These are phyloP conservation scores for Diplolepis rosae DNA, from an alignment of 2,888 invertebrate genomes.

Conservation along the genomic window DNA sequence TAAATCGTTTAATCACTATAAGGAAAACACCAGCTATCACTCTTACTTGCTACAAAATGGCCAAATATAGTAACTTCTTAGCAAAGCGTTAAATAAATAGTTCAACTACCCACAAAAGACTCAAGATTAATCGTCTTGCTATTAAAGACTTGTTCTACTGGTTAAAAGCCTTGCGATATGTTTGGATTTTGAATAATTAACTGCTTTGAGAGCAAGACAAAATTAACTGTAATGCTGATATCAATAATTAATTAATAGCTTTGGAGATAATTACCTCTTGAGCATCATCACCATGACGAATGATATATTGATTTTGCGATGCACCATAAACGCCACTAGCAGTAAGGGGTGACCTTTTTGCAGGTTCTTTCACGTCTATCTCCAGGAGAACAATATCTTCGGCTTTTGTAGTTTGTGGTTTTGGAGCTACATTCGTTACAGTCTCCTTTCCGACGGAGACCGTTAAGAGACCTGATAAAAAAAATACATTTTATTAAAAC, in stretches of 20 bases:
- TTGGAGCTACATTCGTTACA: slow-evolving; percentile 52
- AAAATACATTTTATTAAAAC: not conserved
- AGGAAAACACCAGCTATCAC: not conserved
- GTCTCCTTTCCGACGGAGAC: slow-evolving; percentile 65
- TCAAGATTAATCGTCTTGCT: not conserved
- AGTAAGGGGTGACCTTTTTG: slow-evolving; percentile 66
- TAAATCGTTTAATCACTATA: not conserved
- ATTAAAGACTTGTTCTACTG: not conserved
- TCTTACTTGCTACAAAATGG: not conserved
- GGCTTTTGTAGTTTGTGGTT: slow-evolving; percentile 52
- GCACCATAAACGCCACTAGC: slow-evolving; percentile 64
- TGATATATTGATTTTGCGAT: slow-evolving; percentile 65
- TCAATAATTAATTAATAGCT: not conserved
- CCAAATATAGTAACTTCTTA: not conserved
- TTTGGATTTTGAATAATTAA: not conserved
- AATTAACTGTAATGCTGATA: not conserved
- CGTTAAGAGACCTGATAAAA: slow-evolving; percentile 63
- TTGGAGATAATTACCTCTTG: slow-evolving; percentile 62
- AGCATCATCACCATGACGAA: slow-evolving; percentile 66
- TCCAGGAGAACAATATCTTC: slow-evolving; percentile 67
- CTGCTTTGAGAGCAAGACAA: not conserved
- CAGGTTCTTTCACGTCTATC: slow-evolving; percentile 69
- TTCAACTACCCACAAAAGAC: not conserved
- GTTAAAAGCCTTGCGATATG: too few relatives aligned
- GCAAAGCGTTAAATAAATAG: not conserved